Evolutionary conservation across 2,888 invertebrate species (phyloP), one percentile per base, ranked within the genome.

Genomic region (Sussaba pulchella): DNA sequence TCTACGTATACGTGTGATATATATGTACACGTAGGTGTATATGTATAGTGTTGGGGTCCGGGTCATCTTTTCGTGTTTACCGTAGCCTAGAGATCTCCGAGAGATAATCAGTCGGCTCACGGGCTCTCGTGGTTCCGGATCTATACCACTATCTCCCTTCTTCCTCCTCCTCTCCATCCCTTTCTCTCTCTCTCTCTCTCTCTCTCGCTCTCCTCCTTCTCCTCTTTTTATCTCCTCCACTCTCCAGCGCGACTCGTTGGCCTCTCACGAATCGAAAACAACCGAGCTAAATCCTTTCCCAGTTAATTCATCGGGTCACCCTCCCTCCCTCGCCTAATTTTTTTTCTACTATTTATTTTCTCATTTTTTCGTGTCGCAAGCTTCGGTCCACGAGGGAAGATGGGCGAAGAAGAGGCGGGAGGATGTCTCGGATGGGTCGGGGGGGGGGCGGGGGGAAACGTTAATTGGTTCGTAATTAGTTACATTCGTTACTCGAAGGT

Each of bases 21-120:
- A n/a, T n/a, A 57, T 10, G 26, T 9, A 54, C n/a, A 26, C n/a
- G n/a, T n/a, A n/a, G n/a, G n/a, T n/a, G 24, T 24, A 26, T 21
- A 24, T 61, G 61, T 45, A 36, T 47, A 47, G 31, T 17, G 6
- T 50, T 19, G 47, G 72, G 81, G 72, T 72, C 70, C 73, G 64
- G 59, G 74, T 80, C 78, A 72, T 78, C 84, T 86, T 85, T 85
- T 83, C 84, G 85, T 85, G 83, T 85, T 85, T 86, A 71, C 77
- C 83, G 85, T 83, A 74, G 79, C 83, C 80, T 47, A 64, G 84
- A 86, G 85, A 85, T 85, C 82, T 83, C 66, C 74, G 77, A 74
- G 83, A 85, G 85, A 85, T 85, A 85, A 83, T 84, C 83, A 84
- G 81, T 81, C 80, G 81, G 52, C 81, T 78, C 83, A 75, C 59